These are phyloP conservation scores for Eubasilissa regina DNA, from an alignment of 1,140 invertebrate genomes.

Conservation along the genomic window DNA sequence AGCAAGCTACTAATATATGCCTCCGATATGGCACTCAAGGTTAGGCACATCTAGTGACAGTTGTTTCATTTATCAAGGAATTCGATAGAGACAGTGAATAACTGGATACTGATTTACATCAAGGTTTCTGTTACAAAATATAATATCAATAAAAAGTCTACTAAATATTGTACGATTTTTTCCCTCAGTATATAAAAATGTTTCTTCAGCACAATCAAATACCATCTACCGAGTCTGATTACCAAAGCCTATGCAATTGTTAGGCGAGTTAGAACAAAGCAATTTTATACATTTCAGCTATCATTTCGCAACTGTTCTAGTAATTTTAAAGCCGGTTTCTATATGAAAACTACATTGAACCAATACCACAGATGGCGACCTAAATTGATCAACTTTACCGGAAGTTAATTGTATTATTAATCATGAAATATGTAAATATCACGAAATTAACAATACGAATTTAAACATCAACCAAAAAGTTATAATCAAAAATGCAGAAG, in stretches of 20 bases:
- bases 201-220: too few relatives aligned
- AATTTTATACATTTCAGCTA: conserved; percentile 36
- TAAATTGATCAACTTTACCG: conserved; percentile 10
- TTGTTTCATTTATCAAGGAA: too few relatives aligned
- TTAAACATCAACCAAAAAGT: neutral
- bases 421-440: conserved; percentile 26
- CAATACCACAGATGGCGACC: conserved; percentile 35
- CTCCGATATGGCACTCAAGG: too few relatives aligned
- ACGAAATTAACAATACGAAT: conserved; percentile 7
- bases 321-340: conserved; percentile 34
- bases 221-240: conserved; percentile 4
- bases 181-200: too few relatives aligned
- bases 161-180: too few relatives aligned
- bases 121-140: too few relatives aligned
- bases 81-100: too few relatives aligned
- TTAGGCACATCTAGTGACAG: too few relatives aligned
- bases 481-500: too few relatives aligned
- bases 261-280: conserved; percentile 32
- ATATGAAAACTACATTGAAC: conserved; percentile 31
- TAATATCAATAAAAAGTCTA: too few relatives aligned
- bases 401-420: conserved; percentile 32
- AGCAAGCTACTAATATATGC: too few relatives aligned
- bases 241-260: conserved; percentile 33
- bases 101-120: too few relatives aligned
- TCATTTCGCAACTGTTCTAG: conserved; percentile 36